Base-by-base conservation (phyloP, 2,888 invertebrate species). In the Periphyllus acericola region DNA sequence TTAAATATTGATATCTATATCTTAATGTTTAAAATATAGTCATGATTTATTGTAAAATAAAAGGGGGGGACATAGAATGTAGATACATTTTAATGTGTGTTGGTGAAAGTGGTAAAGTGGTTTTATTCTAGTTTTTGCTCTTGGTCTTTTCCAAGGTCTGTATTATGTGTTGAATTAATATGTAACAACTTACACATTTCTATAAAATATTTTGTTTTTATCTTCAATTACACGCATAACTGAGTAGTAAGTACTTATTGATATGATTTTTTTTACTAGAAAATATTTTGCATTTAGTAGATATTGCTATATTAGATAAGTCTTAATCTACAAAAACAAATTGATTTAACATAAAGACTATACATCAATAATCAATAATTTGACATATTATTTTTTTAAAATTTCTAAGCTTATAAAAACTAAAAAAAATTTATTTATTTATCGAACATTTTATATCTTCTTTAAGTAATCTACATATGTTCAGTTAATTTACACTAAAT, bases 41-140 rank as follows among this genome's bases (percentile, higher is more conserved):
- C 36, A 74, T 55, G 21, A 52, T 55, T 3, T 17, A 79, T 71
- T 79, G 71, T 55, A 75, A 52, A 29, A 40, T 17, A 66, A 60
- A 76, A 74, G 87, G 87, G 80, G 71, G 71, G 29, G 52, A 60
- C 34, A 40, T 74, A 36, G 29, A 32, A 66, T 34, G 72, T 86
- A 25, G 66, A 60, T 3, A 21, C 36, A 40, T 87, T 81, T 87
- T 66, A 68, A 25, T 79, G 25, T 74, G 17, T 46, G 40, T 32
- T 66, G 80, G 87, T 81, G 87, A 87, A 87, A 87, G 87, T 87
- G 25, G 60, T 60, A 25, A 60, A 60, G 60, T 60, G 25, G 14
- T 40, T 66, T 87, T 87, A 87, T 72, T 87, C 80, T 74, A 87
- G 74, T 81, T 87, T 74, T 81, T 87, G 87, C 60, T 87, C 87